Percentiles rank a stretch among this genome's conserved stretches.
These are phyloP conservation scores for Sinocyclocheilus grahami DNA, from an alignment of 2,113 vertebrate species.

Conservation along the genomic window DNA sequence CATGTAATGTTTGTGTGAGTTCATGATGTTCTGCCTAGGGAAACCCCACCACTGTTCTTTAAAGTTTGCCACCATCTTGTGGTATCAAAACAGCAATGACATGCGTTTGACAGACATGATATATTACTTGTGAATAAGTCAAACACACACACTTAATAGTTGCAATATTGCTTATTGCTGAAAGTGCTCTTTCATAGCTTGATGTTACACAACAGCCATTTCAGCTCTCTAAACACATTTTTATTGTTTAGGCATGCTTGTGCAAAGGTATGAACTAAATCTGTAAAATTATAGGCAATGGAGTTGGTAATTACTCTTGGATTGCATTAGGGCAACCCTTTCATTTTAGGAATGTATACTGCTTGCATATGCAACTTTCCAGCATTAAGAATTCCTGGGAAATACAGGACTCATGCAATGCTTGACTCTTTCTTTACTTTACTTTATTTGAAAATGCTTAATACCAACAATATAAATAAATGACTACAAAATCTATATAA, in stretches of 20 bases:
- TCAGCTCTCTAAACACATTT: background rate
- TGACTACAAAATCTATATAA: constrained; percentile 3
- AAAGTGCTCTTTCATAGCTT: background rate
- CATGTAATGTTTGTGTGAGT: constrained; percentile 9
- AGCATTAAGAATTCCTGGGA: background rate
- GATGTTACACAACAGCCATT: background rate
- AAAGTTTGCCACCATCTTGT: constrained; percentile 53
- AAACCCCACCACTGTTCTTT: constrained; percentile 24
- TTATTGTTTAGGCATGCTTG: constrained; percentile 13
- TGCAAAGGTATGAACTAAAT: background rate
- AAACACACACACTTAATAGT: background rate
- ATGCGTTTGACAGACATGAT: background rate
- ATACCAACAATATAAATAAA: constrained; percentile 25
- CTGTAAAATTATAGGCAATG: constrained; percentile 9
- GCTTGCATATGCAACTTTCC: background rate
- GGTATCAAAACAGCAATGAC: constrained; percentile 17
- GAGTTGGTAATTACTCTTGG: constrained; percentile 23
- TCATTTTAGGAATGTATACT: constrained; percentile 40
- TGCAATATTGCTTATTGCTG: background rate
- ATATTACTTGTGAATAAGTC: background rate
- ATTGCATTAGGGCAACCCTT: constrained; percentile 22
- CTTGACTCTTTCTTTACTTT: background rate
- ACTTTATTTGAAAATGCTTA: constrained; percentile 24
- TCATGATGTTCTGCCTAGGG: constrained; percentile 17
- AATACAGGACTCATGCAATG: background rate